A percentile compares a stretch with the other conserved stretches of the same genome.
phyloP scores from a whole-genome alignment of 2,113 vertebrate genomes.

The Platanista minor region DNA sequence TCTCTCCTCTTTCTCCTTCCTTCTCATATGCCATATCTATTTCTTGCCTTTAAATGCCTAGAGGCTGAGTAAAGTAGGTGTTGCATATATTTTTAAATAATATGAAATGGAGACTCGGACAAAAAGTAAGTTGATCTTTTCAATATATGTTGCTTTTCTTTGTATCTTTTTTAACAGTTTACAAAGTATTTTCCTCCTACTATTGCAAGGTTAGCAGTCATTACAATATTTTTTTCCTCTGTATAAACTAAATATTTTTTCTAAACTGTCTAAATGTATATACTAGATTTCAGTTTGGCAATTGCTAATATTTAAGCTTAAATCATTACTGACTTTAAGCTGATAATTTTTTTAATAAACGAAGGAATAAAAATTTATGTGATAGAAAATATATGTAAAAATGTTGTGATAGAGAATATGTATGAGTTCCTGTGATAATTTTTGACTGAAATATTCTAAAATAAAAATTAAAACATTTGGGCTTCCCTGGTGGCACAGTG shows the following conservation, averaged over 20 bases:
- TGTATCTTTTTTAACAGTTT: conserved; percentile 11
- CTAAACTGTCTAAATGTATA: neutral
- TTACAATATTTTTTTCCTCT: conserved; percentile 30
- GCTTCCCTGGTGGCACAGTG: too few relatives aligned
- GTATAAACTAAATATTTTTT: conserved; percentile 53
- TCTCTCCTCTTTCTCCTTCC: neutral
- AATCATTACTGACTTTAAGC: neutral
- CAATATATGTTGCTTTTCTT: conserved; percentile 30
- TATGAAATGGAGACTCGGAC: conserved; percentile 26
- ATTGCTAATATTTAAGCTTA: conserved; percentile 47
- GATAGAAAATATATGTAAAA: neutral
- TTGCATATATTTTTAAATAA: conserved; percentile 41
- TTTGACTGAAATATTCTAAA: neutral
- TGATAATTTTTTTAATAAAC: conserved; percentile 33
- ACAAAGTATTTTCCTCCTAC: conserved; percentile 9
- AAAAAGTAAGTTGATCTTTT: conserved; percentile 1
- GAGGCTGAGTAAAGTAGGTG: neutral
- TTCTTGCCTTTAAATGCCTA: conserved; percentile 26
- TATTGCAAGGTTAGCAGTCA: neutral
- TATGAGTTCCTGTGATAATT: neutral
- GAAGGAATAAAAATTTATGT: neutral
- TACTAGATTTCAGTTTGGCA: conserved; percentile 56
- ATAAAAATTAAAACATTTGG: neutral
- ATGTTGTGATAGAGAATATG: neutral
- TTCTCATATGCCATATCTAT: neutral